phyloP scores from a whole-genome alignment of 2,888 invertebrate species.

The Temnothorax unifasciatus region DNA sequence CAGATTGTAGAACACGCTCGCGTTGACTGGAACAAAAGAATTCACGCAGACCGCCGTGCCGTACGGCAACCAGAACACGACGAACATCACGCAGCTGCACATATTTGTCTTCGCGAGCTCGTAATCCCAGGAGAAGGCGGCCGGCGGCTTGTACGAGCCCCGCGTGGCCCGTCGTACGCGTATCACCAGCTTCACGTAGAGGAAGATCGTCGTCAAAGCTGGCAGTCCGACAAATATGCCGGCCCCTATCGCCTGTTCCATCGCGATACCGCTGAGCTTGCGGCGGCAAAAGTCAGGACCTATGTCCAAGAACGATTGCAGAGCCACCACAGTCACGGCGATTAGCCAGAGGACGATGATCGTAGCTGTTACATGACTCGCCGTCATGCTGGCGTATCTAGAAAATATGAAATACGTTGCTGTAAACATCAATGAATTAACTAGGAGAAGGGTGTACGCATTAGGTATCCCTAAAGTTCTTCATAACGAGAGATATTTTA shows the following conservation, averaged over 20 bases:
- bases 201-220: constrained; percentile 87
- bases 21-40: constrained; percentile 86
- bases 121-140: constrained; percentile 89
- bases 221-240: constrained; percentile 89
- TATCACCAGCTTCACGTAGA: constrained; percentile 87
- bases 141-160: constrained; percentile 89
- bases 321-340: constrained; percentile 87
- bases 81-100: constrained; percentile 89
- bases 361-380: constrained; percentile 87
- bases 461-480: no score
- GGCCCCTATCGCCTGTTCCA: constrained; percentile 88
- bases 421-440: constrained; percentile 1
- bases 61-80: constrained; percentile 91
- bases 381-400: constrained; percentile 87
- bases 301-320: constrained; percentile 89
- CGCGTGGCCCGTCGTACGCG: constrained; percentile 87
- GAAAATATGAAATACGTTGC: constrained; percentile 30
- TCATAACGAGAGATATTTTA: background rate
- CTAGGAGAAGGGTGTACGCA: no score
- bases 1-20: constrained; percentile 89
- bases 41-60: constrained; percentile 88
- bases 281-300: constrained; percentile 91
- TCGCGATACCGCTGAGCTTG: constrained; percentile 87
- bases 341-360: constrained; percentile 88
- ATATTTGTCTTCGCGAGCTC: constrained; percentile 89